Evolutionary conservation across 2,888 invertebrate species (phyloP), one percentile per base, ranked within the genome.

Genomic region (Acleris laterana): DNA sequence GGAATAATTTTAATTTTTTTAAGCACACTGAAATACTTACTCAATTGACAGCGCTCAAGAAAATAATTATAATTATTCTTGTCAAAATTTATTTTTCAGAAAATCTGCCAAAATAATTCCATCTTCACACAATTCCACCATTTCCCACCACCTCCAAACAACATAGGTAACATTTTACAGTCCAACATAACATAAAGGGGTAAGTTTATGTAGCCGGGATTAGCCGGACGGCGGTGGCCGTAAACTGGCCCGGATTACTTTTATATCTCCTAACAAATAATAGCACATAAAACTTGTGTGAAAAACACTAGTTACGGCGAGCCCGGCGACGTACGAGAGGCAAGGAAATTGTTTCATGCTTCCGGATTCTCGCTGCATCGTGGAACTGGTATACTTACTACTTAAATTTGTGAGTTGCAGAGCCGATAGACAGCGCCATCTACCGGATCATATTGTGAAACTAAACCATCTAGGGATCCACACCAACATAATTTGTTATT

Each of bases 241-340:
- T 91, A 91, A 90, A 90, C 85, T 82, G 78, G 79, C 77, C 83
- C 71, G 88, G 88, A 88, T 87, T 84, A 88, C 87, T 89, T 93
- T 93, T 93, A 93, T 91, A 87, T 82, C 86, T 83, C 86, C 84
- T 87, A 88, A 88, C 90, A 90, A 93, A 93, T 93, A 93, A 93
- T 93, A 90, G 91, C 88, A 80, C 90, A 92, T 93, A 93, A 93
- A 93, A 93, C 87, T 90, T 89, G 87, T 84, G 90, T 87, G 92
- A 92, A 93, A 92, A 92, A 91, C 88, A 89, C 90, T 89, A 91
- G 90, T 89, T 88, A 91, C 87, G 78, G 80, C 74, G 78, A 69
- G 77, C 82, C 81, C 78, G 74, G 74, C 68, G 71, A 70, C 57
- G 68, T 22, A 59, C 32, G 17, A 87, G 71, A 57, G 60, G 77